Base-by-base conservation (phyloP, 1,140 invertebrate species). In the Yoshiicerus persimilis region DNA sequence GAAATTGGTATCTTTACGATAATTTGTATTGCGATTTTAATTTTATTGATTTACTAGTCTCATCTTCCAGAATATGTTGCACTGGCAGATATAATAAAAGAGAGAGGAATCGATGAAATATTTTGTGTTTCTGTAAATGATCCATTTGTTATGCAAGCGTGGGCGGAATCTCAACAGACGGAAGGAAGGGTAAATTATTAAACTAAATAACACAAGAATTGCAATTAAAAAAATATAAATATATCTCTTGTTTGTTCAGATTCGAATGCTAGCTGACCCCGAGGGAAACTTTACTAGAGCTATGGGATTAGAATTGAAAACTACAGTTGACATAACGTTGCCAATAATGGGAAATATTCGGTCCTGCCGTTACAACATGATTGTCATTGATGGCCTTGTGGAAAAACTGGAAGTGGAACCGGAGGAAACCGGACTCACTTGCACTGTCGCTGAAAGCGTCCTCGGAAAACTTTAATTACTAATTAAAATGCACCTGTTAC, bases 131-230 rank as follows among this genome's bases (percentile, higher is more conserved):
- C 96, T 87, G 96, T 98, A 0, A 99, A 99, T 93, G 98, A 99
- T 94, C 96, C 97, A 0, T 99, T 98, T 93, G 98, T 99, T 1
- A 98, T 98, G 97, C 94, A 95, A 80, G 97, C 97, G 30, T 99
- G 97, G 97, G 97, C 92, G 8, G 90, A 92, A 87, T 90, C 91
- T 77, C 91, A 92, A 1, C 90, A 92, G 10, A 92, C 96, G 70
- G 93, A 94, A 88, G 96, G 96, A 92, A 98, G 98, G 94, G 96
- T 96, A 41, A 11, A 38, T 93, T 92, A 91, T 88, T 4, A 16
- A 85, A 32, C 8, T 27, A 41, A 16, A 4, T 13, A 1, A 66
- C 9, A 66, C 20, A 9, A 25, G 27, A 66, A 66, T 66, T 4
- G 64, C 2, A 30, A 30, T 11, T 66, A 64, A 64, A 47, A 25